A percentile compares a stretch with the other conserved stretches of the same genome.
Evolutionary conservation across 2,888 invertebrate species (phyloP).

Genomic region (Graphium colonna): DNA sequence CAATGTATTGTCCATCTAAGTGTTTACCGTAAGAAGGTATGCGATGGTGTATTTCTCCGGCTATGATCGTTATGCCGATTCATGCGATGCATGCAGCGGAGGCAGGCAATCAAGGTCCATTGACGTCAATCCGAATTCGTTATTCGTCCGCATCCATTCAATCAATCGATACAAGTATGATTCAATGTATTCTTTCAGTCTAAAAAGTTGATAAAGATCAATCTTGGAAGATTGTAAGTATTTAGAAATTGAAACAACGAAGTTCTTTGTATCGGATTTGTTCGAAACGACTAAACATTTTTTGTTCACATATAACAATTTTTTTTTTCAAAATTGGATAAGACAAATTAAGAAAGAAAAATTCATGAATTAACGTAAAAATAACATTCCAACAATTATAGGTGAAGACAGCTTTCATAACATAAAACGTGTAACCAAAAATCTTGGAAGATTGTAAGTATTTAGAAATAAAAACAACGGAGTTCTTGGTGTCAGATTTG

Average conservation of each 20-base stretch:
- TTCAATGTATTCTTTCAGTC: not conserved
- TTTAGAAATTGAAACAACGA: not conserved
- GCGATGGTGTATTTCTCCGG: not conserved
- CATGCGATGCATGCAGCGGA: constrained; percentile 5
- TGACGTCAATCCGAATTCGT: constrained; percentile 22
- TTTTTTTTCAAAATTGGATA: too few relatives aligned
- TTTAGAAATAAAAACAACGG: not conserved
- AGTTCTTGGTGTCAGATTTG: not conserved
- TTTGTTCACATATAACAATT: too few relatives aligned
- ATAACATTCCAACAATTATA: too few relatives aligned
- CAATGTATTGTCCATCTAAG: too few relatives aligned
- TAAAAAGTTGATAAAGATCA: not conserved
- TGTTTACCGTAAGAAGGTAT: not conserved
- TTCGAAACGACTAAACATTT: too few relatives aligned
- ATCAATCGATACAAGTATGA: constrained; percentile 6
- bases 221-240: too few relatives aligned
- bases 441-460: too few relatives aligned
- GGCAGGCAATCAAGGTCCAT: constrained; percentile 14
- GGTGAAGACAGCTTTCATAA: too few relatives aligned
- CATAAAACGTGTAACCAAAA: too few relatives aligned
- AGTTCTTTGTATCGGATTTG: not conserved
- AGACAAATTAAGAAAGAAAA: too few relatives aligned
- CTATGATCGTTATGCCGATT: constrained; percentile 7
- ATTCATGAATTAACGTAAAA: too few relatives aligned
- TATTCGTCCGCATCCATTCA: constrained; percentile 12